A percentile compares a stretch with the other conserved stretches of the same genome.
These are phyloP conservation scores for Theodoxus fluviatilis DNA, from an alignment of 2,888 invertebrate species.

Conservation along the genomic window DNA sequence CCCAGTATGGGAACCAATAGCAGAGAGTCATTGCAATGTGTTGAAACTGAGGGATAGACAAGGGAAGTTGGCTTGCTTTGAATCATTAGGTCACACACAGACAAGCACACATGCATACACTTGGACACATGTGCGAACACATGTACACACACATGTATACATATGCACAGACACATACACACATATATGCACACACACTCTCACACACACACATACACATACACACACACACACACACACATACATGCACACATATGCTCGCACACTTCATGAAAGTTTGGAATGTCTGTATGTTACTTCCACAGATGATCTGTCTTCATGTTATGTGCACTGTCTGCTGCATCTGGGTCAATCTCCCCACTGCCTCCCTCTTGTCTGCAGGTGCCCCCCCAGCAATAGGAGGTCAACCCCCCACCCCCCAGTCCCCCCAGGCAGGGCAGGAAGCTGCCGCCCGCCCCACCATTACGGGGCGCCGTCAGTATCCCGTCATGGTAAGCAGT, in stretches of 20 bases:
- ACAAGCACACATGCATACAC: too few relatives aligned
- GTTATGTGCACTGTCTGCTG: background rate
- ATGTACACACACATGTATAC: background rate
- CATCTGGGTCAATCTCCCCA: background rate
- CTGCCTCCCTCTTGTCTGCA: background rate
- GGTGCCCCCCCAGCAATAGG: background rate
- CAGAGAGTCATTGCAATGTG: too few relatives aligned
- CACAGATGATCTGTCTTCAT: too few relatives aligned
- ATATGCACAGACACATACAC: conserved; percentile 4
- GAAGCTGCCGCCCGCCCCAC: too few relatives aligned
- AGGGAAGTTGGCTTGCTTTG: too few relatives aligned
- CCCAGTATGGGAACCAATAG: too few relatives aligned
- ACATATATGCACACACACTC: conserved; percentile 1
- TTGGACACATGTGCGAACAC: background rate
- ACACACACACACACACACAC: conserved; percentile 21
- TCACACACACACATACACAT: conserved; percentile 18
- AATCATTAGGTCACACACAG: too few relatives aligned
- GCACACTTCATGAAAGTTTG: background rate
- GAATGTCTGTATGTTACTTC: too few relatives aligned
- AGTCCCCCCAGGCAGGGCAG: conserved; percentile 14
- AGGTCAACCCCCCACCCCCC: background rate
- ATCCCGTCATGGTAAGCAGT: too few relatives aligned
- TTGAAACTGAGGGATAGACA: too few relatives aligned
- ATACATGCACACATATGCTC: background rate
- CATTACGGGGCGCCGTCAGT: too few relatives aligned